Base-by-base conservation (phyloP, 2,888 invertebrate species). In the Epirrita christyi region DNA sequence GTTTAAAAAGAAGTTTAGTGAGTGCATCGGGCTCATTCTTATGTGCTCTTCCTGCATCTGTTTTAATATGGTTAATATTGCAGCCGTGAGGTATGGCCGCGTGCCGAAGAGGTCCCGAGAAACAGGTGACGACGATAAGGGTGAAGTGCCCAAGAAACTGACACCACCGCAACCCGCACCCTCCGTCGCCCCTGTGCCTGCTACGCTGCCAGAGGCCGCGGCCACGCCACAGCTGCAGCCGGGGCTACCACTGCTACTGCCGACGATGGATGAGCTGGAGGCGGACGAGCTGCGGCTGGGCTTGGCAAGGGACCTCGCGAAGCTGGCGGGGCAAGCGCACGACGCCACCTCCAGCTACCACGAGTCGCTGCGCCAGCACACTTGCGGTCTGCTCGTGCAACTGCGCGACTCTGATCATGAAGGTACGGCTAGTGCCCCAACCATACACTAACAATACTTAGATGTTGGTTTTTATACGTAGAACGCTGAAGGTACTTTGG, bases 41-140 rank as follows among this genome's bases (percentile, higher is more conserved):
- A 69, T 41, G 36, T 49, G 56, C 36, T 42, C 45, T 34, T 27
- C 42, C 46, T 27, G 54, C 27, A 27, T 5, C 15, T 15, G 28
- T 14, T 51, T 15, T 49, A 59, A 49, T 41, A 21, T 50, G 45
- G 44, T 28, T 36, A 10, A 75, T 61, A 67, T 74, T 67, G 42
- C 93, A 98, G 98, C 98, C 80, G 98, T 98, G 66, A 94, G 98
- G 81, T 99, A 99, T 93, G 98, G 99, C 69, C 94, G 98, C 67
- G 98, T 98, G 72, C 98, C 99, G 65, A 99, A 98, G 89, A 94
- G 98, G 73, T 95, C 97, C 59, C 94, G 98, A 72, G 98, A 98
- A 85, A 62, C 72, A 1, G 62, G 69, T 8, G 68, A 63, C 49
- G 63, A 54, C n/a, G 81, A 86, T 28, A 70, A 40, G 55, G 45